phyloP scores from a whole-genome alignment of 1,140 invertebrate genomes.

The Oryctes rhinoceros region DNA sequence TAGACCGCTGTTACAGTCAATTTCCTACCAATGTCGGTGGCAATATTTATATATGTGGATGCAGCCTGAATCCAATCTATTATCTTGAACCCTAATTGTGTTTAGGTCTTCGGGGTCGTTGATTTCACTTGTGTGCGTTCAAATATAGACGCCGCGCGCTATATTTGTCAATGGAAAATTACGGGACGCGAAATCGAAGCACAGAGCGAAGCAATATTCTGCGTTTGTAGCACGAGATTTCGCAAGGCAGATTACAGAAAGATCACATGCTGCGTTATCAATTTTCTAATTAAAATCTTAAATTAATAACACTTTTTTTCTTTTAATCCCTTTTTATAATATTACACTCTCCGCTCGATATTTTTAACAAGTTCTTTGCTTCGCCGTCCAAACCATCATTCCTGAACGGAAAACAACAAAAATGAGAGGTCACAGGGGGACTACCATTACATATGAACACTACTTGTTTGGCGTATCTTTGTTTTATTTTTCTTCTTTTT shows the following conservation, averaged over 20 bases:
- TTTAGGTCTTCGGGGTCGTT: constrained; percentile 11
- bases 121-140: constrained; percentile 3
- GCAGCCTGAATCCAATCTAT: background rate
- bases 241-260: too few species aligned
- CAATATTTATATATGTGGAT: constrained; percentile 15
- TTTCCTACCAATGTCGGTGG: background rate
- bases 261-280: too few species aligned
- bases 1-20: background rate
- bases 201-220: background rate
- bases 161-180: constrained; percentile 25
- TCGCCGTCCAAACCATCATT: too few species aligned
- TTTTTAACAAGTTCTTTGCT: too few species aligned
- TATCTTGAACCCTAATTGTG: constrained; percentile 16
- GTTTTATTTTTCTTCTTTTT: background rate
- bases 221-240: too few species aligned
- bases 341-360: too few species aligned
- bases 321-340: too few species aligned
- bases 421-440: background rate
- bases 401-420: background rate
- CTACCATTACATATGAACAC: background rate
- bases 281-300: too few species aligned
- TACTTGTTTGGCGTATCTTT: background rate
- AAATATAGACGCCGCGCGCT: background rate
- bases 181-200: background rate
- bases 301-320: too few species aligned